Evolutionary conservation across 2,113 vertebrate genomes (phyloP), one percentile per base, ranked within the genome.

Genomic region (Cyprinodon brontotheroides): DNA sequence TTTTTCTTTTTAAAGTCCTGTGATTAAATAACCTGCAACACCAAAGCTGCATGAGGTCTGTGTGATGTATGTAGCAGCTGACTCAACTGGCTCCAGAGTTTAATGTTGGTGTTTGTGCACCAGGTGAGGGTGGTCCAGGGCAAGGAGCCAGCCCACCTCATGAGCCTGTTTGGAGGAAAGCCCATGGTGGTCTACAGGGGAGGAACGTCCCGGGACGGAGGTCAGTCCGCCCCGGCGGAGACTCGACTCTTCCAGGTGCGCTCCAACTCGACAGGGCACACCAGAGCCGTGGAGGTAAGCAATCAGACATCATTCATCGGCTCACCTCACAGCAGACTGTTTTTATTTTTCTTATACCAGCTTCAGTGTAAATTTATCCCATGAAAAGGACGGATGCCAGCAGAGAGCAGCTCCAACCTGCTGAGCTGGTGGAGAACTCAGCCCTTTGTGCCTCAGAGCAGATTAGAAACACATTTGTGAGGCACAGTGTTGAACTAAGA

Each of bases 71-170:
- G 17, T 61, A 39, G 40, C 41, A 38, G 47, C 12, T 40, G 4
- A 4, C n/a, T 29, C 37, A 0, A 3, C 77, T 17, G 37, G 37
- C 22, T 43, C 3, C 7, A 3, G 11, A 39, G 48, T 63, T 57
- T 36, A 62, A 72, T 59, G 9, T 59, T 17, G 22, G 7, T 48
- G 45, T 86, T 65, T 70, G 80, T 80, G 73, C 53, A 12, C 63
- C 74, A 99, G 98, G 97, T 98, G 89, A 95, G 96, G 36, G 98
- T 98, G 37, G 86, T 98, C 75, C 97, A 99, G 88, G 98, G 98
- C 45, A 99, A 99, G 68, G 98, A 99, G 81, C 97, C 98, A 0
- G 94, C 97, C 70, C 97, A 99, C 40, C 94, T 99, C 81, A 97
- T 98, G 95, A 98, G 97, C 77, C 91, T 99, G 88, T 99, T 99